Evolutionary conservation across 2,888 invertebrate genomes (phyloP).

Genomic region (Apotomis betuletana): DNA sequence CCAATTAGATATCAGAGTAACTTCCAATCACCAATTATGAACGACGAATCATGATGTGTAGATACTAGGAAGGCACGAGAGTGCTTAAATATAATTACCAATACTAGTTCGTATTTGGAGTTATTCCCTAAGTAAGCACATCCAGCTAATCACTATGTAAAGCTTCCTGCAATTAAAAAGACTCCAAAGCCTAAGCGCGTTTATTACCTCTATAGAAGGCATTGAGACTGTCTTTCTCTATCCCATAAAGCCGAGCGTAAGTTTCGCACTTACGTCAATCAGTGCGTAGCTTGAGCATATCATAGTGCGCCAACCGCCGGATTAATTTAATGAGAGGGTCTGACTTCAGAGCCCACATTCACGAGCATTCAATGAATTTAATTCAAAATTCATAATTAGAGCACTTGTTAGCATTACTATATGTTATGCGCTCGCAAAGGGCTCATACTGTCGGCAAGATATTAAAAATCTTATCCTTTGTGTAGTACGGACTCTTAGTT

Average conservation of each 20-base stretch:
- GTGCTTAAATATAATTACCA: no score
- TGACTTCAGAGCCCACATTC: conserved; percentile 40
- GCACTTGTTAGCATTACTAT: conserved; percentile 46
- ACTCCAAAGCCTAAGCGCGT: conserved; percentile 57
- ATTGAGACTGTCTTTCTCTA: conserved; percentile 71
- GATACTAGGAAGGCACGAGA: no score
- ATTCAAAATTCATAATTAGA: conserved; percentile 63
- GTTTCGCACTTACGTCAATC: conserved; percentile 77
- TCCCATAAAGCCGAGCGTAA: conserved; percentile 67
- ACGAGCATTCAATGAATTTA: conserved; percentile 61
- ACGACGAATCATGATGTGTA: no score
- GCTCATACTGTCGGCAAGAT: conserved; percentile 22
- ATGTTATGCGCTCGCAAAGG: conserved; percentile 23
- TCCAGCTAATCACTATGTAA: conserved; percentile 29
- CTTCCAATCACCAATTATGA: no score
- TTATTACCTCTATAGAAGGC: conserved; percentile 74
- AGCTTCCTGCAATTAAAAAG: conserved; percentile 55
- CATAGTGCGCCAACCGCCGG: conserved; percentile 78
- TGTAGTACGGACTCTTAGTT: conserved; percentile 26
- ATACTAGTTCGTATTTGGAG: background rate
- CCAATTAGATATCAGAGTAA: no score
- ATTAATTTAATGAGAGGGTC: conserved; percentile 80
- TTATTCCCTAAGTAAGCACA: background rate
- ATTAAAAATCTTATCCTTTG: conserved; percentile 24
- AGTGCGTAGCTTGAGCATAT: conserved; percentile 70